Evolutionary conservation across 2,888 invertebrate species (phyloP).

Genomic region (Anthrax anthrax): DNA sequence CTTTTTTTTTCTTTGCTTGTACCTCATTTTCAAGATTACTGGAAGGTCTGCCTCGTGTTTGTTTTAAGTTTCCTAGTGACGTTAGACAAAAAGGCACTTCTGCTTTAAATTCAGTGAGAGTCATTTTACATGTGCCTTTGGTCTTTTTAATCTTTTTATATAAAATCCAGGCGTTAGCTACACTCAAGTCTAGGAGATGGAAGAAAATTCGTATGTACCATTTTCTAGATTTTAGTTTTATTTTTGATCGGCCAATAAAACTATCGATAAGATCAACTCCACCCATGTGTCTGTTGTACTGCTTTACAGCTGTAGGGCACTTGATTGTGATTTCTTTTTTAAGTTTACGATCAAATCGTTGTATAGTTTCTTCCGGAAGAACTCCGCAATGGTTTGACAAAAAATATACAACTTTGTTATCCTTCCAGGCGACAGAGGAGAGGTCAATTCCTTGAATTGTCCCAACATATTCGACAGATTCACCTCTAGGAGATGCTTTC

Average conservation of each 20-base stretch:
- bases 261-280: conserved; percentile 9
- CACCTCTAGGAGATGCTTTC: conserved; percentile 9
- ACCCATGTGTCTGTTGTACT: conserved; percentile 2
- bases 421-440: conserved; percentile 8
- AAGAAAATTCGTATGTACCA: background rate
- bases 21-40: too few relatives aligned
- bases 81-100: too few relatives aligned
- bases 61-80: too few relatives aligned
- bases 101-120: too few relatives aligned
- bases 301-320: conserved; percentile 3
- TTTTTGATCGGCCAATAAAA: conserved; percentile 9
- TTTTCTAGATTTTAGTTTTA: background rate
- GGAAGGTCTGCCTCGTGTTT: too few relatives aligned
- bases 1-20: too few relatives aligned
- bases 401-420: conserved; percentile 9
- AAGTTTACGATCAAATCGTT: conserved; percentile 5
- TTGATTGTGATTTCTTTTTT: conserved; percentile 4
- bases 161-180: too few relatives aligned
- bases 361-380: conserved; percentile 2
- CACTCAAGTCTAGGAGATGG: too few relatives aligned
- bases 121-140: too few relatives aligned
- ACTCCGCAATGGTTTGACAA: conserved; percentile 9
- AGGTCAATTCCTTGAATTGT: conserved; percentile 7
- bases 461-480: conserved; percentile 10
- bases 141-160: background rate